Evolutionary conservation across 2,888 invertebrate genomes (phyloP).

Genomic region (Marronus borbonicus): DNA sequence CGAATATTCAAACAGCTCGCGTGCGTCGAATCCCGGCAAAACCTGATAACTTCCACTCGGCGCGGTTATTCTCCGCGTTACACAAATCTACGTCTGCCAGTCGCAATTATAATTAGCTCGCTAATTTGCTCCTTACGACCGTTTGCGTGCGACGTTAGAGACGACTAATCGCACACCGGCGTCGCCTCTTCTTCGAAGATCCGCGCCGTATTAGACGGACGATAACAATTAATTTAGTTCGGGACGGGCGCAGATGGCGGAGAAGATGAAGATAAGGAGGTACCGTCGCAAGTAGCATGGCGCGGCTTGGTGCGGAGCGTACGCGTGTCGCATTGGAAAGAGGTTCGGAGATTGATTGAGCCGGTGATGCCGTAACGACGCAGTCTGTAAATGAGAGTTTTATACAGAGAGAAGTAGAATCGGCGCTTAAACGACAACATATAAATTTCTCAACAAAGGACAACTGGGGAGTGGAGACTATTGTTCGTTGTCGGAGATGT

Average conservation of each 20-base stretch:
- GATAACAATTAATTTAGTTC: slow-evolving; percentile 17
- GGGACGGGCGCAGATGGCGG: slow-evolving; percentile 6
- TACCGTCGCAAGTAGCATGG: not conserved
- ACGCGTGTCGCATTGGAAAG: slow-evolving; percentile 4
- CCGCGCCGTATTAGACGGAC: not conserved
- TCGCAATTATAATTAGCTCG: slow-evolving; percentile 16
- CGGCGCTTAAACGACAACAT: too few species aligned
- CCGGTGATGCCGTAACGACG: not conserved
- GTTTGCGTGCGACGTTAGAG: not conserved
- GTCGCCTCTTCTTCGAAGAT: not conserved
- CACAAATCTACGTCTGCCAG: slow-evolving; percentile 6
- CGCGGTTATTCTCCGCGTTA: not conserved
- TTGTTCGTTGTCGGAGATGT: too few species aligned
- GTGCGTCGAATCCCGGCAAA: not conserved
- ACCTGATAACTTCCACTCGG: not conserved
- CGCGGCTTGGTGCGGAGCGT: not conserved
- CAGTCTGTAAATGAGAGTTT: not conserved
- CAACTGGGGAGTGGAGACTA: too few species aligned
- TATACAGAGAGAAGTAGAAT: not conserved
- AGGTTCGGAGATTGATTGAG: not conserved
- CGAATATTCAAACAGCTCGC: not conserved
- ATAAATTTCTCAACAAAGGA: too few species aligned
- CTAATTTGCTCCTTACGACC: slow-evolving; percentile 10
- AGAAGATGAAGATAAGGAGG: slow-evolving; percentile 6
- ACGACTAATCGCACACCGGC: not conserved